Conservation (phyloP, 2,888 invertebrate genomes). For the Synergus laeviventris region DNA sequence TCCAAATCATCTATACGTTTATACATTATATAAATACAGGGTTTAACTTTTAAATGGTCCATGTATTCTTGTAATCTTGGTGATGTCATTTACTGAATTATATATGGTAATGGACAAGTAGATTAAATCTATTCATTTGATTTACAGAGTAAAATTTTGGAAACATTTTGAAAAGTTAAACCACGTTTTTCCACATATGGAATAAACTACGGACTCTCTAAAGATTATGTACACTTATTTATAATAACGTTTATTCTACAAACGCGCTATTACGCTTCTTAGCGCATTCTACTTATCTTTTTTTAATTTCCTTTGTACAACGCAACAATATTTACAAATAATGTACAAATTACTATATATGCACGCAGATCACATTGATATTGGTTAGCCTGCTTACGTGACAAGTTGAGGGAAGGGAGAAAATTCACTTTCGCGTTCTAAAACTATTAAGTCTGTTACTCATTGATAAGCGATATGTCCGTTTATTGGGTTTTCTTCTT, state of each 20-base stretch:
- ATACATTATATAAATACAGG: slow-evolving; percentile 47
- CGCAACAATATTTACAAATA: slow-evolving; percentile 74
- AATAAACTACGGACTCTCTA: slow-evolving; percentile 68
- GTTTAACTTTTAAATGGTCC: slow-evolving; percentile 45
- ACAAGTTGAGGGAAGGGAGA: slow-evolving; percentile 19
- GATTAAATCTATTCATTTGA: background rate
- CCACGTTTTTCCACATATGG: slow-evolving; percentile 40
- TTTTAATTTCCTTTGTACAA: slow-evolving; percentile 67
- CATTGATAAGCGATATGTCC: slow-evolving; percentile 71
- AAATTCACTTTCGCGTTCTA: slow-evolving; percentile 52
- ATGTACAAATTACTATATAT: slow-evolving; percentile 70
- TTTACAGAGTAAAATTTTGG: background rate
- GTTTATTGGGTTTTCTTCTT: slow-evolving; percentile 57
- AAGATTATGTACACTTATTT: slow-evolving; percentile 71
- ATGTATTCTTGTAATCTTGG: background rate
- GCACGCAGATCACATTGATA: slow-evolving; percentile 56
- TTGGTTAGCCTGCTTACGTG: slow-evolving; percentile 63
- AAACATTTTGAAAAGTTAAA: slow-evolving; percentile 35
- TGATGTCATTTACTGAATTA: background rate
- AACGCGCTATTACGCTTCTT: slow-evolving; percentile 65
- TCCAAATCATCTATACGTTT: slow-evolving; percentile 63
- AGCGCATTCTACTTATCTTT: slow-evolving; percentile 55
- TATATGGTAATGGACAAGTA: background rate
- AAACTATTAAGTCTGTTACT: slow-evolving; percentile 65
- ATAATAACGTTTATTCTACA: slow-evolving; percentile 69